Evolutionary conservation across 64 coral and sea anemone species (phyloP).

Genomic region (Stichodactyla helianthus): DNA sequence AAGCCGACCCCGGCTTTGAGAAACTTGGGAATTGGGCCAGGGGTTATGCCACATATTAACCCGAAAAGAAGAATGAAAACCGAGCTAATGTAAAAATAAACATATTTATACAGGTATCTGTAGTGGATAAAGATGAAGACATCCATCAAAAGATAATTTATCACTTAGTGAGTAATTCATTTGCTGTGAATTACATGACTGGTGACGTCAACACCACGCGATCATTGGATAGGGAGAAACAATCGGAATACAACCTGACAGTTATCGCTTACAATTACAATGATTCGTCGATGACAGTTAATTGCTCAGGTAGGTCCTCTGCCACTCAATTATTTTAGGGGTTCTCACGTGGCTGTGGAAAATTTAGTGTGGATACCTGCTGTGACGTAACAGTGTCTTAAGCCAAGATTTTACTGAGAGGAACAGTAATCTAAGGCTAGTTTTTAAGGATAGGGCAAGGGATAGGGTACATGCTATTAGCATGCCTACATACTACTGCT

Average conservation of each 20-base stretch:
- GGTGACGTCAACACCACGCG: constrained; percentile 30
- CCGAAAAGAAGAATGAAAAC: no score
- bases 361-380: no score
- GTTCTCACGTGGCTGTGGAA: neutral
- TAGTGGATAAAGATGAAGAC: constrained; percentile 1
- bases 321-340: neutral
- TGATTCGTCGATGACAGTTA: neutral
- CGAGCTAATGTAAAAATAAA: no score
- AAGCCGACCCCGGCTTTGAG: no score
- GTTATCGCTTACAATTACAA: constrained; percentile 13
- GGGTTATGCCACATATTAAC: no score
- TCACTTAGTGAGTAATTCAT: neutral
- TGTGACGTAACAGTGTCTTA: no score
- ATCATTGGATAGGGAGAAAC: constrained; percentile 35
- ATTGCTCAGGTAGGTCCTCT: constrained; percentile 1
- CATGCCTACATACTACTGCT: neutral
- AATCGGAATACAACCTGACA: constrained; percentile 25
- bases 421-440: no score
- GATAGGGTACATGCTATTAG: no score
- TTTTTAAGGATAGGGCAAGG: no score
- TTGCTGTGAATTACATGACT: constrained; percentile 25
- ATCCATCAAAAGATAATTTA: neutral
- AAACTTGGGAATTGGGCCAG: no score
- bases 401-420: no score
- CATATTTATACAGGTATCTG: neutral